A percentile compares a stretch with the other conserved stretches of the same genome.
phyloP scores from a whole-genome alignment of 2,113 vertebrate species.

The Conger conger region DNA sequence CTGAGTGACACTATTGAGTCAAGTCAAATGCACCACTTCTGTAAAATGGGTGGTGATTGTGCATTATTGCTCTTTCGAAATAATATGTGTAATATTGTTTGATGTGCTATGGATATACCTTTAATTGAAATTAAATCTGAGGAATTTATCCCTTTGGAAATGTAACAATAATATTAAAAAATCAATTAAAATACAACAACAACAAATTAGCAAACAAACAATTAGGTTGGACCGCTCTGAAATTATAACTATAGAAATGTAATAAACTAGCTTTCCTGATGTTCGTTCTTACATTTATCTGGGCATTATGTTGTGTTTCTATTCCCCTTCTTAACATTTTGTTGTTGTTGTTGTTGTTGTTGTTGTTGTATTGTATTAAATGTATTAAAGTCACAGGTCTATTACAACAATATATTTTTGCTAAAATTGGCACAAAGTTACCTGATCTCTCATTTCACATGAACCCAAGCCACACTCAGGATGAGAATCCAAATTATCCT shows the following conservation, averaged over 20 bases:
- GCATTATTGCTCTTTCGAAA: not conserved
- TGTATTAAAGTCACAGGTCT: slow-evolving; percentile 62
- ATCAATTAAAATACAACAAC: slow-evolving; percentile 59
- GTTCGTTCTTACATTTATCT: slow-evolving; percentile 59
- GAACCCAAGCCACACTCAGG: too few species aligned
- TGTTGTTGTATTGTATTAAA: slow-evolving; percentile 57
- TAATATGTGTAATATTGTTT: not conserved
- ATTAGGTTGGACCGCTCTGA: slow-evolving; percentile 71
- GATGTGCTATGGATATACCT: not conserved
- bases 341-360: slow-evolving; percentile 38
- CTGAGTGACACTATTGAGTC: not conserved
- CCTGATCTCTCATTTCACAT: slow-evolving; percentile 46
- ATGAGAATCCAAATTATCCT: slow-evolving; percentile 57
- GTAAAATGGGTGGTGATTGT: not conserved
- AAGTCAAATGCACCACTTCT: not conserved
- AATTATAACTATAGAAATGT: slow-evolving; percentile 75
- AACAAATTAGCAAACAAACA: slow-evolving; percentile 75
- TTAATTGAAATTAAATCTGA: not conserved
- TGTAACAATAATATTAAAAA: slow-evolving; percentile 44
- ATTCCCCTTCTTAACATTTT: slow-evolving; percentile 68
- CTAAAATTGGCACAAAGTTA: too few species aligned
- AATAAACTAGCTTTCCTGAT: slow-evolving; percentile 66
- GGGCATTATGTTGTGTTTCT: slow-evolving; percentile 66
- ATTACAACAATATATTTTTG: slow-evolving; percentile 30
- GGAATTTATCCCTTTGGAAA: not conserved